These are phyloP conservation scores for Suillia variegata DNA, from an alignment of 2,888 invertebrate genomes.

Conservation along the genomic window DNA sequence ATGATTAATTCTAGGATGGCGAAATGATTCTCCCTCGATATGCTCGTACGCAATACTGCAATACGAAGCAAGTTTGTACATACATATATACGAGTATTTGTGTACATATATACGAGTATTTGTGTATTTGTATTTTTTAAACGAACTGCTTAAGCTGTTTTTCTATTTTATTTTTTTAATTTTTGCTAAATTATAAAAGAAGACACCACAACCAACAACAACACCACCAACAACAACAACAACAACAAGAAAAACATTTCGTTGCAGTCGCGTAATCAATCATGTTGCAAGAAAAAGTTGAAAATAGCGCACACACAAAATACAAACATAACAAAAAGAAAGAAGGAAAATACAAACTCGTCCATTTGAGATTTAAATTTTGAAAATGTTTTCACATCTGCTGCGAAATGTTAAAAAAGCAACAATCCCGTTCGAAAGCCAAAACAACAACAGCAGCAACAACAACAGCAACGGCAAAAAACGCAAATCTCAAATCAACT, in stretches of 20 bases:
- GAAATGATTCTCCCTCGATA: too few species aligned
- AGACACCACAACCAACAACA: neutral
- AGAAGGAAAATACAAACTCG: slow-evolving; percentile 22
- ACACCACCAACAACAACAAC: too few species aligned
- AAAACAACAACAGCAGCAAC: too few species aligned
- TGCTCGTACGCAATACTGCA: slow-evolving; percentile 16
- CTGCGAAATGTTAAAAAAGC: slow-evolving; percentile 18
- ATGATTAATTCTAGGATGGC: slow-evolving; percentile 32
- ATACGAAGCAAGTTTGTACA: slow-evolving; percentile 8
- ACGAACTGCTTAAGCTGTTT: too few species aligned
- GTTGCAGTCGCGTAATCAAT: slow-evolving; percentile 48
- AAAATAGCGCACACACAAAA: too few species aligned
- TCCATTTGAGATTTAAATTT: neutral
- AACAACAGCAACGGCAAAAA: too few species aligned
- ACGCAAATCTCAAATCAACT: slow-evolving; percentile 9
- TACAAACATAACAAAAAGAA: slow-evolving; percentile 24
- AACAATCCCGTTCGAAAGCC: slow-evolving; percentile 22
- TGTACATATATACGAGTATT: too few species aligned
- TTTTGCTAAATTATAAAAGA: slow-evolving; percentile 21
- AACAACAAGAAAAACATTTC: slow-evolving; percentile 5
- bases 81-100: too few species aligned
- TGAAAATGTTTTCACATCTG: slow-evolving; percentile 9
- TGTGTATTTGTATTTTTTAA: too few species aligned
- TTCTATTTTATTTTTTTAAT: neutral
- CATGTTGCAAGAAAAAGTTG: slow-evolving; percentile 42